Base-by-base conservation (phyloP, 2,113 vertebrate species). In the Cromileptes altivelis region DNA sequence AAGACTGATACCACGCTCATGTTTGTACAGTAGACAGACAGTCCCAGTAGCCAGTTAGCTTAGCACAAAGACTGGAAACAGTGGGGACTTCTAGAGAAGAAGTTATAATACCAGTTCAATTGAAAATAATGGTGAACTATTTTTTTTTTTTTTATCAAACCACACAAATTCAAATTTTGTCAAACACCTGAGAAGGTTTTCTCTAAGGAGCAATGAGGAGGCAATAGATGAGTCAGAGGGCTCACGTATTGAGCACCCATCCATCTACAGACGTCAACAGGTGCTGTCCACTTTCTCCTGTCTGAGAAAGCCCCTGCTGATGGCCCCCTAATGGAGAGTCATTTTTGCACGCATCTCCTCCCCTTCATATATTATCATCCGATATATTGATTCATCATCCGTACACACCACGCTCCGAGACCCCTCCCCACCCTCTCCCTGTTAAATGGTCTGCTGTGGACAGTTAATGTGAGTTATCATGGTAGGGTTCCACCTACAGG, bases 401-500 rank as follows among this genome's bases (percentile, higher is more conserved):
- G 40, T 89, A 78, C 81, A 84, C 81, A 86, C 60, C 85, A 76
- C 42, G 19, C 81, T 90, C 65, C 37, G n/a, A 86, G 71, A 78
- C 69, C 47, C 72, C 77, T 78, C 33, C 69, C 42, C 73, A 73
- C 64, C 61, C 58, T 69, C 63, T 56, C 45, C 21, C 80, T n/a
- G 53, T 85, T 89, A 91, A 93, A 92, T 75, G 88, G 88, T 82
- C 84, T 85, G 55, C 84, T 78, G 80, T 86, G 85, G 88, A 92
- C 89, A 88, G 81, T 94, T 92, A 92, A 68, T 81, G 84, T 94
- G 94, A 94, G 88, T 94, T 92, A 94, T 94, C 87, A 68, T 65
- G 49, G 77, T 50, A 15, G 15, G 71, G 60, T 69, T 86, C 84
- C 74, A 85, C 81, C 88, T 89, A 89, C 87, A 70, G 89, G 85